phyloP scores from a whole-genome alignment of 35 echinoderm and acorn worm genomes.

The Heliocidaris erythrogramma region DNA sequence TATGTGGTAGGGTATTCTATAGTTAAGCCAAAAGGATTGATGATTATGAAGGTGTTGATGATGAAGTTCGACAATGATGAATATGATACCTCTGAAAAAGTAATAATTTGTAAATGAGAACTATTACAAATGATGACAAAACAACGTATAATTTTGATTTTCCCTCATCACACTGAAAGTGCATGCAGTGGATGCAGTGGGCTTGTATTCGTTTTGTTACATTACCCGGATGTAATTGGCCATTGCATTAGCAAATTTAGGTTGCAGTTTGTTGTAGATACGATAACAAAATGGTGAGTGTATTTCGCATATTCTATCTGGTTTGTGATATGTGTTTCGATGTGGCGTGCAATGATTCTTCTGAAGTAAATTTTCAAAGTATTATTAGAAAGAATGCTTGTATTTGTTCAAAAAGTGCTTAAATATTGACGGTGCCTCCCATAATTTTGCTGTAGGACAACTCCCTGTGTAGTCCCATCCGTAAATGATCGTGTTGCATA shows the following conservation, averaged over 20 bases:
- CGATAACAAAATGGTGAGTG: constrained; percentile 37
- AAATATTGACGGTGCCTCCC: background rate
- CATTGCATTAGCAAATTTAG: constrained; percentile 43
- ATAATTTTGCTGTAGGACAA: background rate
- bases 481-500: background rate
- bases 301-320: background rate
- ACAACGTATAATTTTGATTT: too few species aligned
- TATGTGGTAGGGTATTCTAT: too few species aligned
- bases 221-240: background rate
- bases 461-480: constrained; percentile 26
- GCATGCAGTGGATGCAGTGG: too few species aligned
- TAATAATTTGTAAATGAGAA: too few species aligned
- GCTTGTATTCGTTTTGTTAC: background rate
- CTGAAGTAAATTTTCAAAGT: background rate
- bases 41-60: background rate
- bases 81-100: background rate
- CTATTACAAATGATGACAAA: background rate
- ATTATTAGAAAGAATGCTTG: background rate
- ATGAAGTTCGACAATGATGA: background rate
- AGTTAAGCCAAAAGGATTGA: too few species aligned
- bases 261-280: constrained; percentile 29
- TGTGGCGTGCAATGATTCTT: background rate
- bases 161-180: too few species aligned
- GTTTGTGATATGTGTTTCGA: background rate
- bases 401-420: background rate